A percentile compares a stretch with the other conserved stretches of the same genome.
Conservation (phyloP, 2,113 vertebrate species). For the Mugil cephalus region DNA sequence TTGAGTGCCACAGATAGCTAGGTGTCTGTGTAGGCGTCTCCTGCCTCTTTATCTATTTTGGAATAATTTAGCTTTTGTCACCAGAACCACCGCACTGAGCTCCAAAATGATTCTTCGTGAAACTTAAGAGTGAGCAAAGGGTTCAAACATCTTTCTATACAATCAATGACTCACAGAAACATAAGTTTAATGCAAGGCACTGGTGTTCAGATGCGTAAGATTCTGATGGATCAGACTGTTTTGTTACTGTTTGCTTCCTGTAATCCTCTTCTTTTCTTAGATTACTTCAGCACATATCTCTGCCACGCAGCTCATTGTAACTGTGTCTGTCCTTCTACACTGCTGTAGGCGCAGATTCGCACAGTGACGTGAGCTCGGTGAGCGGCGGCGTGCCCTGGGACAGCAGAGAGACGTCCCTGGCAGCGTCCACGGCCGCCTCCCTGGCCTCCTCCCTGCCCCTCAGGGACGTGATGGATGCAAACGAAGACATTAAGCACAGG, state of each 20-base stretch:
- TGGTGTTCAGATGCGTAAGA: too few species aligned
- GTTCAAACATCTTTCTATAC: too few species aligned
- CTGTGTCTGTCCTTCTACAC: background rate
- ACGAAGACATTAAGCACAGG: slow-evolving; percentile 69
- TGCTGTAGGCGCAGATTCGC: slow-evolving; percentile 80
- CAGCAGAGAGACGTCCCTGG: slow-evolving; percentile 88
- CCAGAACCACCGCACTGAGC: too few species aligned
- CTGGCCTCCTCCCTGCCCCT: slow-evolving; percentile 84
- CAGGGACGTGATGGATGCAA: slow-evolving; percentile 83
- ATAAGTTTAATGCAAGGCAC: too few species aligned
- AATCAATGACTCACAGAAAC: too few species aligned
- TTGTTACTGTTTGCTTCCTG: background rate
- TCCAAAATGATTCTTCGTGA: too few species aligned
- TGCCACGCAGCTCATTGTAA: background rate
- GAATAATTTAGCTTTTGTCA: too few species aligned
- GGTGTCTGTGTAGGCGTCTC: too few species aligned
- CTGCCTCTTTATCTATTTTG: too few species aligned
- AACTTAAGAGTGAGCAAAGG: too few species aligned
- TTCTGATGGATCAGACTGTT: too few species aligned
- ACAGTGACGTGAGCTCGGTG: slow-evolving; percentile 86
- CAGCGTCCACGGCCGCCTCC: slow-evolving; percentile 83
- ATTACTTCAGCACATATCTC: background rate
- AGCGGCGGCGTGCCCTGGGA: slow-evolving; percentile 88
- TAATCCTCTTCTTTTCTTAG: background rate
- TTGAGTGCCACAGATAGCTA: too few species aligned